These are phyloP conservation scores for Meiosimyza decipiens DNA, from an alignment of 2,888 invertebrate genomes.

Conservation along the genomic window DNA sequence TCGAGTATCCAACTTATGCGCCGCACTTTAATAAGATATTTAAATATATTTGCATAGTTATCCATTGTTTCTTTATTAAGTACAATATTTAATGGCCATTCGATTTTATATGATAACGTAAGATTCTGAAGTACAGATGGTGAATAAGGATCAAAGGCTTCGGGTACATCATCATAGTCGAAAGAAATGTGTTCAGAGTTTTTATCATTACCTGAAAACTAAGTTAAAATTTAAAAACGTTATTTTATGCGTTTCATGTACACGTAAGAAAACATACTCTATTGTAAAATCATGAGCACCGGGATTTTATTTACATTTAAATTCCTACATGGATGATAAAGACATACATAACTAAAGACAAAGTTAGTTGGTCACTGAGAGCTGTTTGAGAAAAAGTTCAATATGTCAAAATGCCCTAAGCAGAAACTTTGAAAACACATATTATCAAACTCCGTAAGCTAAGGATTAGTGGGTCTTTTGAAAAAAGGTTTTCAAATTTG, in stretches of 20 bases:
- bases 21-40: slow-evolving; percentile 79
- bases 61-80: slow-evolving; percentile 77
- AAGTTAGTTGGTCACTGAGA: no score
- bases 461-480: no score
- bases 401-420: no score
- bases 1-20: slow-evolving; percentile 82
- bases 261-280: no score
- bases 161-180: slow-evolving; percentile 72
- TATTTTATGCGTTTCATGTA: background rate
- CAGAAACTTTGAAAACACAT: no score
- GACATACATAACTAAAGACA: no score
- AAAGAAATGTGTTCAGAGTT: slow-evolving; percentile 75
- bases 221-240: slow-evolving; percentile 24
- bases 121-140: slow-evolving; percentile 77
- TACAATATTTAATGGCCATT: slow-evolving; percentile 84
- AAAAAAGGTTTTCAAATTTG: no score
- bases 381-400: no score
- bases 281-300: no score
- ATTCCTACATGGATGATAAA: no score
- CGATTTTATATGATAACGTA: slow-evolving; percentile 76
- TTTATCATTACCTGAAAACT: slow-evolving; percentile 69
- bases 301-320: no score
- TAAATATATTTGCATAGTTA: slow-evolving; percentile 80
- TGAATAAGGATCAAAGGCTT: slow-evolving; percentile 73
- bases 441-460: no score